Conservation (phyloP, 2,113 vertebrate genomes). For the Smithornis capensis region DNA sequence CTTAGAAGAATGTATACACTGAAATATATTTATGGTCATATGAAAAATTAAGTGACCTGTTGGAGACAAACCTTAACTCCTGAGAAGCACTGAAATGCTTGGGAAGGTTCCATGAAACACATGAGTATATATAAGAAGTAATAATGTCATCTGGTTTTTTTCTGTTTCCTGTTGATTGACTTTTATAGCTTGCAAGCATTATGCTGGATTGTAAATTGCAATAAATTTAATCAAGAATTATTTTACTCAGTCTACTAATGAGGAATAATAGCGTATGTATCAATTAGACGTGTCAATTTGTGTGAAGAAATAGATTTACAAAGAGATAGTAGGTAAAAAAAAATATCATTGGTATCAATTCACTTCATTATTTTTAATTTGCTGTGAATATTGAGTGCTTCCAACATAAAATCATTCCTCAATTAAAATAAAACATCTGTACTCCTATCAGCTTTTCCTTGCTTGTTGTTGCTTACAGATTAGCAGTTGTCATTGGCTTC, state of each 20-base stretch:
- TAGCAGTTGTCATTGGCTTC: conserved; percentile 79
- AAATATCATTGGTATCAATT: conserved; percentile 80
- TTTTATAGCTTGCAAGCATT: conserved; percentile 84
- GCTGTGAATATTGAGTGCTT: conserved; percentile 81
- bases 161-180: conserved; percentile 81
- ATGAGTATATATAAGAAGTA: conserved; percentile 47
- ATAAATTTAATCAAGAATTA: conserved; percentile 87
- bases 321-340: conserved; percentile 79
- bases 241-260: conserved; percentile 82
- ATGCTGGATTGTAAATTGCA: conserved; percentile 81
- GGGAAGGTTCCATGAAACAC: not conserved
- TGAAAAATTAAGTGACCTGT: not conserved
- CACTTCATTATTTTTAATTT: conserved; percentile 85
- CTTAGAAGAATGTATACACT: not conserved
- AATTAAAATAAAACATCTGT: conserved; percentile 81
- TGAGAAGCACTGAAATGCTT: not conserved
- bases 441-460: conserved; percentile 74
- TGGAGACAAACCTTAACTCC: not conserved
- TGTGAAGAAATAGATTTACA: conserved; percentile 83
- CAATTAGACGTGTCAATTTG: conserved; percentile 84
- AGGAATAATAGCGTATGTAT: conserved; percentile 84
- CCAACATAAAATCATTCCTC: conserved; percentile 81
- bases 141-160: conserved; percentile 71
- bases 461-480: conserved; percentile 79
- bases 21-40: not conserved